Evolutionary conservation across 2,888 invertebrate genomes (phyloP).

Genomic region (Acleris cristana): DNA sequence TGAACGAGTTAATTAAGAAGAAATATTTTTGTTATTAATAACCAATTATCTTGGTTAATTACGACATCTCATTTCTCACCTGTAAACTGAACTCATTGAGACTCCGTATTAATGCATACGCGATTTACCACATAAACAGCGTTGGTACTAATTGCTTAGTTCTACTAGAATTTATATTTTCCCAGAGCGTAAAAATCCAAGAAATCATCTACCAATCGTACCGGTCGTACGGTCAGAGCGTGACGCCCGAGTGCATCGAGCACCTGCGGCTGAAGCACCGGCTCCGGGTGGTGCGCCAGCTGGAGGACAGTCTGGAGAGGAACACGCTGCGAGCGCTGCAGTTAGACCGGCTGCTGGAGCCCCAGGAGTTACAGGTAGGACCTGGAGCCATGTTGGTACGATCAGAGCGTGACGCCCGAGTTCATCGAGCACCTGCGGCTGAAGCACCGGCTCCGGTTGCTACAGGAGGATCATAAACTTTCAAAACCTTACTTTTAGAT

Average conservation of each 20-base stretch:
- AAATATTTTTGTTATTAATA: too few species aligned
- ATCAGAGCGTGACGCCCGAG: conserved; percentile 89
- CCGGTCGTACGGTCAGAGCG: conserved; percentile 88
- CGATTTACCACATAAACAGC: too few species aligned
- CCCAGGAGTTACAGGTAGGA: conserved; percentile 85
- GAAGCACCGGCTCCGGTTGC: too few species aligned
- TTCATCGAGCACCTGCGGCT: conserved; percentile 95
- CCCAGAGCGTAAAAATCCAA: conserved; percentile 90
- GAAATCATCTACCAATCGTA: conserved; percentile 95
- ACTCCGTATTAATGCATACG: too few species aligned
- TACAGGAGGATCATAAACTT: conserved; percentile 63
- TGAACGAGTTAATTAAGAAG: too few species aligned
- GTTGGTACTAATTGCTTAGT: too few species aligned
- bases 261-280: conserved; percentile 95
- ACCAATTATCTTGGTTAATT: too few species aligned
- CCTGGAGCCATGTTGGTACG: background rate
- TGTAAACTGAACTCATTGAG: too few species aligned
- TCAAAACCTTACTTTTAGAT: too few species aligned
- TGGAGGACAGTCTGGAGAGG: conserved; percentile 94
- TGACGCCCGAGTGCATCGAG: conserved; percentile 95
- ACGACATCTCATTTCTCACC: too few species aligned
- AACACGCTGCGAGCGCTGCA: conserved; percentile 95
- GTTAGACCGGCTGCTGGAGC: conserved; percentile 86
- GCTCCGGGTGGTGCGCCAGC: conserved; percentile 94
- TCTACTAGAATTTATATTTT: conserved; percentile 6